Evolutionary conservation across 2,113 vertebrate species (phyloP).

Genomic region (Hassar affinis): DNA sequence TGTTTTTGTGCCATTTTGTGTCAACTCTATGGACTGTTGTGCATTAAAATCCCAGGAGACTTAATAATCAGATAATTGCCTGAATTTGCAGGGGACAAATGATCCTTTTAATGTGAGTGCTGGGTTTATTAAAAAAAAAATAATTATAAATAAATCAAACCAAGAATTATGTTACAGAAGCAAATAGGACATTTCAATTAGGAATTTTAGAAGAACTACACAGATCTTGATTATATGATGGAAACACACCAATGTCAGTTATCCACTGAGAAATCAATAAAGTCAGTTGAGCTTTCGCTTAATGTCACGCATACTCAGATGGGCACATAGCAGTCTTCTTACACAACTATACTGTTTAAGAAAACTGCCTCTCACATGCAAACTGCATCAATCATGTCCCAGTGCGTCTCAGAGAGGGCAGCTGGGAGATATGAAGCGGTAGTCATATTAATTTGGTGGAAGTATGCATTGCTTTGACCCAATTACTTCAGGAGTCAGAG

Average conservation of each 20-base stretch:
- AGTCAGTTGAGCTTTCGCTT: background rate
- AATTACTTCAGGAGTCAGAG: conserved; percentile 65
- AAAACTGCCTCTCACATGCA: background rate
- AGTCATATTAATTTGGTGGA: conserved; percentile 68
- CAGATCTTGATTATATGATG: background rate
- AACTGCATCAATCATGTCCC: conserved; percentile 13
- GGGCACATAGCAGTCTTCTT: background rate
- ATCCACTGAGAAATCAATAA: background rate
- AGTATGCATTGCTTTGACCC: conserved; percentile 72
- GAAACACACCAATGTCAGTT: background rate
- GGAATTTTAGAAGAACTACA: background rate
- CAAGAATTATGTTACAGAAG: background rate
- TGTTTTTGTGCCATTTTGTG: background rate
- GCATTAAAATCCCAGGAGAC: background rate
- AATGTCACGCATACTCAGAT: background rate
- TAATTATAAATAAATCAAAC: background rate
- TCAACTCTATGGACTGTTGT: background rate
- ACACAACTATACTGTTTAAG: background rate
- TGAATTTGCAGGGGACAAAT: background rate
- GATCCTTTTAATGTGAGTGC: background rate
- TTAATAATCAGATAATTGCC: background rate
- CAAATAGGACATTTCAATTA: background rate
- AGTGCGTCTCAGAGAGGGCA: conserved; percentile 11
- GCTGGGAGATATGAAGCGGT: conserved; percentile 30
- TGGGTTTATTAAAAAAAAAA: background rate